Conservation (phyloP, 2,888 invertebrate genomes). For the Abrostola triplasia region DNA sequence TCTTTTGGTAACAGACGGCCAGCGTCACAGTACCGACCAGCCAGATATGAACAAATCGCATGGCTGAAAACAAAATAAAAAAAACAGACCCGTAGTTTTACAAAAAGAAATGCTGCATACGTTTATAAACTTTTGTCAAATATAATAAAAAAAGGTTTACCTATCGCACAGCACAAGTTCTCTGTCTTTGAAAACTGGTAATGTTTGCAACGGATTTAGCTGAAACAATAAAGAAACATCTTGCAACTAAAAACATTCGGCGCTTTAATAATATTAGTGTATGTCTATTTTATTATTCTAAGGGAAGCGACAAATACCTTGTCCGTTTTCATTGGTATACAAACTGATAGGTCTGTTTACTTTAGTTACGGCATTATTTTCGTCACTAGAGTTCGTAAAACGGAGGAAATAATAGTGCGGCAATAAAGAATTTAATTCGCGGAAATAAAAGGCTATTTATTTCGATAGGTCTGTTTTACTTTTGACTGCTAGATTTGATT, state of each 20-base stretch:
- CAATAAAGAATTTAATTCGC: too few relatives aligned
- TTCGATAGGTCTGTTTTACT: too few relatives aligned
- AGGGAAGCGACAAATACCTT: too few relatives aligned
- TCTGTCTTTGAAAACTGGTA: conserved; percentile 90
- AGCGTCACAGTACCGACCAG: conserved; percentile 63
- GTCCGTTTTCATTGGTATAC: too few relatives aligned
- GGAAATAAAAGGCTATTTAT: too few relatives aligned
- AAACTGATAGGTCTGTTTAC: too few relatives aligned
- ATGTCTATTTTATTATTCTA: too few relatives aligned
- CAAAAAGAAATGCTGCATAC: neutral
- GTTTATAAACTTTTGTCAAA: neutral
- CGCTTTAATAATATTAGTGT: too few relatives aligned
- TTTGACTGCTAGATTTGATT: too few relatives aligned
- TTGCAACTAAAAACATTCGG: neutral
- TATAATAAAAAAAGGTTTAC: conserved; percentile 66
- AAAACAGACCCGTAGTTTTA: neutral
- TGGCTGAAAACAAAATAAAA: conserved; percentile 62
- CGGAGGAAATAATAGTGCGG: too few relatives aligned
- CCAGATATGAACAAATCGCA: conserved; percentile 73
- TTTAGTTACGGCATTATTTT: too few relatives aligned
- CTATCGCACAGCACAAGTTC: conserved; percentile 89
- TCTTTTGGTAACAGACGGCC: conserved; percentile 66
- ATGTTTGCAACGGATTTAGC: conserved; percentile 90
- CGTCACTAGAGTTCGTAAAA: too few relatives aligned
- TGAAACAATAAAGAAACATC: conserved; percentile 61